These are phyloP conservation scores for Pampusana beccarii DNA, from an alignment of 2,113 vertebrate genomes.

Conservation along the genomic window DNA sequence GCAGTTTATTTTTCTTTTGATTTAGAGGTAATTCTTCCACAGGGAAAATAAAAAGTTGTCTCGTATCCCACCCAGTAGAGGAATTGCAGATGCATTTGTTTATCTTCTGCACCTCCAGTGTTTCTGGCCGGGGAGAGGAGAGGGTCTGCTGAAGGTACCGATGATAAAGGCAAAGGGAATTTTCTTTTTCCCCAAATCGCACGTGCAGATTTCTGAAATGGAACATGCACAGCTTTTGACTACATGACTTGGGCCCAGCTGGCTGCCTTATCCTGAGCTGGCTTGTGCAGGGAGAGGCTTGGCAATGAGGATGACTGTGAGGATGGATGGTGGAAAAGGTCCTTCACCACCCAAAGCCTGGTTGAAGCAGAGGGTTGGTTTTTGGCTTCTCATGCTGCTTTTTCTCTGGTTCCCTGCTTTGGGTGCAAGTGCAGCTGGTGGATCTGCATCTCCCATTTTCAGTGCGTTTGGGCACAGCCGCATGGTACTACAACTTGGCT, in stretches of 20 bases:
- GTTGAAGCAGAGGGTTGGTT: neutral
- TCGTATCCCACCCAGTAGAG: neutral
- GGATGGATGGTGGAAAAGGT: neutral
- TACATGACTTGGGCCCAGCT: neutral
- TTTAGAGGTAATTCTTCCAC: constrained; percentile 20
- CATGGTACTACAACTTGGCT: neutral
- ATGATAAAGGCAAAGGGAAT: neutral
- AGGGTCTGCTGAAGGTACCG: neutral
- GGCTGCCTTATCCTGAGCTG: neutral
- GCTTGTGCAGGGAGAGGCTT: neutral
- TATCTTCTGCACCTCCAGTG: neutral
- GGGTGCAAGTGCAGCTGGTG: neutral
- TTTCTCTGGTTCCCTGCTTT: neutral
- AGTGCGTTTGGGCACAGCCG: neutral
- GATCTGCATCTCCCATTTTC: neutral
- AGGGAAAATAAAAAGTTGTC: neutral
- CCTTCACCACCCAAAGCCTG: neutral
- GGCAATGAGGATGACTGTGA: neutral
- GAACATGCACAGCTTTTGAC: fast-evolving
- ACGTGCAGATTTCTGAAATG: neutral
- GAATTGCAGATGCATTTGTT: neutral
- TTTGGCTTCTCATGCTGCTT: neutral
- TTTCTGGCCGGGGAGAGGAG: neutral
- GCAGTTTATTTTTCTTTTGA: constrained; percentile 16
- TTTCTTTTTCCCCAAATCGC: neutral